A percentile compares a stretch with the other conserved stretches of the same genome.
Evolutionary conservation across 2,888 invertebrate genomes (phyloP).

Genomic region (Tetragnatha montana): DNA sequence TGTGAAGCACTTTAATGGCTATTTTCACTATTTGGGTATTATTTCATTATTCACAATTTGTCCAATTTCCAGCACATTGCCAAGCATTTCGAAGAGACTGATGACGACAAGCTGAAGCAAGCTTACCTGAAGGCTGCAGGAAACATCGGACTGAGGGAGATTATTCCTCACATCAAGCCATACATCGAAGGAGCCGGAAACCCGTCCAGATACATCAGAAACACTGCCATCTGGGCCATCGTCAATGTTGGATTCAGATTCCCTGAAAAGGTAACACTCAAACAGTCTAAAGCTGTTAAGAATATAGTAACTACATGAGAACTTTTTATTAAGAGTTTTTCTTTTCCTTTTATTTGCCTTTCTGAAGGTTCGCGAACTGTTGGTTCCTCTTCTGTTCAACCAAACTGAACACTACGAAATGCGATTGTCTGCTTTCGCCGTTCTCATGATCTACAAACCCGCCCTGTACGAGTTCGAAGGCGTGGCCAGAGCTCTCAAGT

Average conservation of each 20-base stretch:
- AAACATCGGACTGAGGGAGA: constrained; percentile 75
- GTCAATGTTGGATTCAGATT: constrained; percentile 72
- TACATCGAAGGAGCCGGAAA: constrained; percentile 73
- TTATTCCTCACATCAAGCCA: constrained; percentile 73
- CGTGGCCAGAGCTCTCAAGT: constrained; percentile 75
- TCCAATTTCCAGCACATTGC: constrained; percentile 63
- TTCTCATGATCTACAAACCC: constrained; percentile 74
- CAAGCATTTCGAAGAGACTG: constrained; percentile 31
- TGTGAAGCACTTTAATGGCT: too few species aligned
- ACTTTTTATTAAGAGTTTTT: neutral
- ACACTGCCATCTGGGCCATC: constrained; percentile 75
- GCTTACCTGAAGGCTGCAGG: constrained; percentile 75
- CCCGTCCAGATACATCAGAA: constrained; percentile 72
- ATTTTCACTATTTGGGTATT: too few species aligned
- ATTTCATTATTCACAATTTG: too few species aligned
- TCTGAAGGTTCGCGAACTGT: constrained; percentile 42
- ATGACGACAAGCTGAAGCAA: constrained; percentile 72
- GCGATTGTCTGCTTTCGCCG: constrained; percentile 75
- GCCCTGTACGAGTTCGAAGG: constrained; percentile 75
- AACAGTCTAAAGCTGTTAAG: neutral
- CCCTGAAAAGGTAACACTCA: constrained; percentile 70
- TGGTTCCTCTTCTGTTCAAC: constrained; percentile 75
- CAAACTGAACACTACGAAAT: constrained; percentile 74
- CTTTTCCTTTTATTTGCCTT: neutral
- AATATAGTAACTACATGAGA: neutral